These are phyloP conservation scores for Nesoenas mayeri DNA, from an alignment of 2,113 vertebrate genomes.

Conservation along the genomic window DNA sequence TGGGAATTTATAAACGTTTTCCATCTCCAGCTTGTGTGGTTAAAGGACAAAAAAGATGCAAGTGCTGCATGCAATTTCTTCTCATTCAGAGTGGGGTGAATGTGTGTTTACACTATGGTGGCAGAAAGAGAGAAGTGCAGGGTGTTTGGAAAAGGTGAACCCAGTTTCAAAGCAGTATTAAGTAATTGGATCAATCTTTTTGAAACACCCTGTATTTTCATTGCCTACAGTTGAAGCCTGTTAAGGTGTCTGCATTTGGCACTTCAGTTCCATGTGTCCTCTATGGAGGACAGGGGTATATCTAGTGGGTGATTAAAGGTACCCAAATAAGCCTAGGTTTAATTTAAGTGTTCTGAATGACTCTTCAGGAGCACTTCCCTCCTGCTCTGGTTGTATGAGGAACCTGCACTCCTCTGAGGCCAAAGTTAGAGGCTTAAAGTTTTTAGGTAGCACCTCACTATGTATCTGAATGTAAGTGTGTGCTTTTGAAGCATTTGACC, in stretches of 20 bases:
- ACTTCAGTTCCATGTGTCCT: neutral
- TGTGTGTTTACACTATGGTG: neutral
- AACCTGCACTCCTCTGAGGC: neutral
- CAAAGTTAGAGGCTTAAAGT: neutral
- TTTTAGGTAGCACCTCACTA: neutral
- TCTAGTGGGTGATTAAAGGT: neutral
- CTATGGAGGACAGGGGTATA: accelerated
- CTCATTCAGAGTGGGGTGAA: neutral
- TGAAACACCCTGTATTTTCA: neutral
- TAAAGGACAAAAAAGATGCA: neutral
- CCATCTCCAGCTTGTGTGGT: neutral
- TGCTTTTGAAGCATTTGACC: neutral
- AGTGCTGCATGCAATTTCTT: neutral
- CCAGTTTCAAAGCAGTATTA: no score
- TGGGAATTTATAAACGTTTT: neutral
- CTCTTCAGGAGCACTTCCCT: neutral
- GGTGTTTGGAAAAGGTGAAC: no score
- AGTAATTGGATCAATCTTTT: no score
- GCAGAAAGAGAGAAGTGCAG: neutral
- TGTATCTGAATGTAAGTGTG: neutral
- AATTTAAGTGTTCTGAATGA: neutral
- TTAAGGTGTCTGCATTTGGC: neutral
- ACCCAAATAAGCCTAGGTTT: neutral
- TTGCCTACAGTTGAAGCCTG: neutral
- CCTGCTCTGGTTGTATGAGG: neutral